Conservation (phyloP, 2,888 invertebrate species). For the Drosophila leonis region DNA sequence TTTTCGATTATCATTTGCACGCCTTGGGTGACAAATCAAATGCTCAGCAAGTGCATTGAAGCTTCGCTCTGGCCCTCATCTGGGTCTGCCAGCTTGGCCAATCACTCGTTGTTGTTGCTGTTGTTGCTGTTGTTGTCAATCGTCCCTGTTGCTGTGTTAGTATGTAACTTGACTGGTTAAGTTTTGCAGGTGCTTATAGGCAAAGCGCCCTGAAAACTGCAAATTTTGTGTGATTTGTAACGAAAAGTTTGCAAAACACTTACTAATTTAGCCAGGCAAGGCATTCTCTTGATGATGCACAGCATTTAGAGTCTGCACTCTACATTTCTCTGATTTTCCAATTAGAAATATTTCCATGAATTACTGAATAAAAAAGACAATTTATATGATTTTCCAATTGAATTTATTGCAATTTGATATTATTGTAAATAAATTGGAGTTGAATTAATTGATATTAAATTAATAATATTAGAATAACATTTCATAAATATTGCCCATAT, state of each 20-base stretch:
- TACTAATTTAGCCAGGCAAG: background rate
- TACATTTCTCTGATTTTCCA: background rate
- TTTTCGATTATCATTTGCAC: conserved; percentile 81
- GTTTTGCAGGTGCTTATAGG: conserved; percentile 63
- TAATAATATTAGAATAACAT: background rate
- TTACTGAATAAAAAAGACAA: no score
- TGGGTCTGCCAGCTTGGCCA: conserved; percentile 29
- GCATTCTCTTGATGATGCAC: background rate
- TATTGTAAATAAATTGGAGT: background rate
- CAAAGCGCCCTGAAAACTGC: conserved; percentile 15
- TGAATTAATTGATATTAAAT: background rate
- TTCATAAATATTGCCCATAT: background rate
- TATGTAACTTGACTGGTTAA: conserved; percentile 43
- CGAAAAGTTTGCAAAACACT: conserved; percentile 30
- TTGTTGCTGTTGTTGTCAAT: conserved; percentile 3
- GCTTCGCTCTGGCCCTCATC: conserved; percentile 39
- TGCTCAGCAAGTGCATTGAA: conserved; percentile 72
- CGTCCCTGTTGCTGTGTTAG: background rate
- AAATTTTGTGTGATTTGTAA: conserved; percentile 10
- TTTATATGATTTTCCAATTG: background rate
- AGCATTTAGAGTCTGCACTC: background rate
- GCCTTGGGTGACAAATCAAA: conserved; percentile 81
- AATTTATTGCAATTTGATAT: background rate
- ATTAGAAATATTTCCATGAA: background rate
- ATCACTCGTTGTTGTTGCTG: conserved; percentile 18